Percentiles rank a stretch among this genome's conserved stretches.
Conservation (phyloP, 1,140 invertebrate genomes). For the Sweltsa coloradensis region DNA sequence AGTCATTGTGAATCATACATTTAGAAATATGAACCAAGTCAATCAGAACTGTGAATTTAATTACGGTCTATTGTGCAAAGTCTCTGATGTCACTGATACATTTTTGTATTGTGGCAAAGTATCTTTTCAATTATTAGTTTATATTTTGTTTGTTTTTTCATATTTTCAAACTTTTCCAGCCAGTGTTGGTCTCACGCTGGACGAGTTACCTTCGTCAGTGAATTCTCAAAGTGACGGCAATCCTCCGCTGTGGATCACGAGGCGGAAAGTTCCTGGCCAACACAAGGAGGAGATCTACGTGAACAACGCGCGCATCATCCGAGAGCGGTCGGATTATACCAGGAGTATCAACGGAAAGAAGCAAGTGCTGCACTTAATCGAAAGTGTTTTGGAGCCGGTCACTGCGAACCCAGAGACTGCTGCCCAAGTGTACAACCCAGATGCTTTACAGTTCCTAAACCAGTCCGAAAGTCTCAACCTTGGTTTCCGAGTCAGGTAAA, state of each 20-base stretch:
- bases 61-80: not conserved
- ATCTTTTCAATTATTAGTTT: not conserved
- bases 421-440: slow-evolving; percentile 57
- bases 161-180: slow-evolving; percentile 32
- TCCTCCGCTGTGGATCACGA: slow-evolving; percentile 66
- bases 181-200: slow-evolving; percentile 51
- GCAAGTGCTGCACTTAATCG: slow-evolving; percentile 73
- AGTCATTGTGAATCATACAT: not conserved
- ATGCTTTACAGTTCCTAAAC: slow-evolving; percentile 62
- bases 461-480: slow-evolving; percentile 60
- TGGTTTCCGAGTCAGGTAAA: slow-evolving; percentile 46
- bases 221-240: slow-evolving; percentile 65
- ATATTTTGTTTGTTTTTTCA: not conserved
- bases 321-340: slow-evolving; percentile 51
- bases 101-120: not conserved
- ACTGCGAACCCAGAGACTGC: slow-evolving; percentile 39
- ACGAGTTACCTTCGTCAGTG: slow-evolving; percentile 48
- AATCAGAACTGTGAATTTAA: not conserved
- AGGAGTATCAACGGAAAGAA: slow-evolving; percentile 43
- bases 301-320: slow-evolving; percentile 63
- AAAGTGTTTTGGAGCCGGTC: slow-evolving; percentile 64
- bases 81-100: not conserved
- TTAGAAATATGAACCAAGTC: not conserved
- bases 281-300: slow-evolving; percentile 59
- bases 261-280: slow-evolving; percentile 35